These are phyloP conservation scores for Apodemia duryi DNA, from an alignment of 2,888 invertebrate genomes.

Conservation along the genomic window DNA sequence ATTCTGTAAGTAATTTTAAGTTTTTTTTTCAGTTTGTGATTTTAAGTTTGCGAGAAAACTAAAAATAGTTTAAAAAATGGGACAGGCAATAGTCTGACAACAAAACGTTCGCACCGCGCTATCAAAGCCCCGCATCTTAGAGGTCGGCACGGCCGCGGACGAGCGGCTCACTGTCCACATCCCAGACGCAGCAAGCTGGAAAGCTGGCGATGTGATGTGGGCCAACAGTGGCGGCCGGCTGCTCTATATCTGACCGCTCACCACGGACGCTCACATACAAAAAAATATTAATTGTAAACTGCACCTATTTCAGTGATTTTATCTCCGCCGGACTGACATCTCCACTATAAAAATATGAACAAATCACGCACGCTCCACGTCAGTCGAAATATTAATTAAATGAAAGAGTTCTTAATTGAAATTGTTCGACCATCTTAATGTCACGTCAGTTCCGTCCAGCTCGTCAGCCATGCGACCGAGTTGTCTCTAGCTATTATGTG, in stretches of 20 bases:
- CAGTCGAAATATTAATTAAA: constrained; percentile 1
- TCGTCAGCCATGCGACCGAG: background rate
- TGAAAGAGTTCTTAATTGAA: background rate
- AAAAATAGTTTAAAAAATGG: too few species aligned
- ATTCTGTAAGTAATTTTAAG: too few species aligned
- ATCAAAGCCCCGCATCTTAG: too few species aligned
- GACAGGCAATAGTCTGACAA: too few species aligned
- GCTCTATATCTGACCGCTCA: constrained; percentile 2
- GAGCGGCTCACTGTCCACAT: background rate
- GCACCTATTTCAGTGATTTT: background rate
- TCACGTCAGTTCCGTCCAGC: background rate
- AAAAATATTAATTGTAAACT: background rate
- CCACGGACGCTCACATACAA: background rate
- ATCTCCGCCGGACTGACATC: background rate
- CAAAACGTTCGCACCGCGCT: too few species aligned
- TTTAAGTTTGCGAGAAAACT: too few species aligned
- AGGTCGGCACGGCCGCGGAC: too few species aligned
- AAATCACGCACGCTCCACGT: background rate
- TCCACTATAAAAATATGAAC: background rate
- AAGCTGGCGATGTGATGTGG: constrained; percentile 23
- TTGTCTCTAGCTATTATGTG: background rate
- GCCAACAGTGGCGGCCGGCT: constrained; percentile 21
- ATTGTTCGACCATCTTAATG: constrained; percentile 3
- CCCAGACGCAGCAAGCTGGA: constrained; percentile 19
- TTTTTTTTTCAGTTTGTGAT: too few species aligned